These are phyloP conservation scores for Tipula unca DNA, from an alignment of 2,888 invertebrate genomes.

Conservation along the genomic window DNA sequence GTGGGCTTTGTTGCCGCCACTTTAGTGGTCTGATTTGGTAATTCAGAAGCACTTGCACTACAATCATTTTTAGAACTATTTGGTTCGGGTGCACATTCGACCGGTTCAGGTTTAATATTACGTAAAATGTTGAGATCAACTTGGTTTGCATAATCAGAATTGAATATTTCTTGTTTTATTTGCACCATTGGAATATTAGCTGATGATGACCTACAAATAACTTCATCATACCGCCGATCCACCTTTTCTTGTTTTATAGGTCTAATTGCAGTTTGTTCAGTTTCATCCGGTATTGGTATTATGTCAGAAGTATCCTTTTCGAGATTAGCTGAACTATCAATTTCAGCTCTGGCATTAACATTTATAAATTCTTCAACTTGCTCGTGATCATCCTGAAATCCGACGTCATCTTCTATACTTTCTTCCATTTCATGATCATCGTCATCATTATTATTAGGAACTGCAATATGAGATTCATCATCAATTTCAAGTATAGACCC, in stretches of 20 bases:
- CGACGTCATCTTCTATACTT: neutral
- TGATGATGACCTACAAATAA: neutral
- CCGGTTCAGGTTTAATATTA: slow-evolving; percentile 31
- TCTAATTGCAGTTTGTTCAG: neutral
- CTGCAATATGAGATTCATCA: neutral
- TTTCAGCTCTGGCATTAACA: neutral
- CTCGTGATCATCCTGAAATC: neutral
- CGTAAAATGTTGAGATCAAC: slow-evolving; percentile 24
- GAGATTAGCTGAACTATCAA: neutral
- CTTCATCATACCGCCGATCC: neutral
- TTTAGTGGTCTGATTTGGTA: neutral
- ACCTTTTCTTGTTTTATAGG: slow-evolving; percentile 1
- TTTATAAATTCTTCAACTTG: neutral
- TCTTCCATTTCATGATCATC: neutral
- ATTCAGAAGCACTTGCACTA: slow-evolving; percentile 22
- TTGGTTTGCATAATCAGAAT: slow-evolving; percentile 25
- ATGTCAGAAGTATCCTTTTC: neutral
- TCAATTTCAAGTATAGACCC: neutral
- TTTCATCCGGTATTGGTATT: neutral
- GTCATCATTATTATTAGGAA: neutral
- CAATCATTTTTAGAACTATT: neutral
- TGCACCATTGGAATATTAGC: slow-evolving; percentile 16
- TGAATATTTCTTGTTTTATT: slow-evolving; percentile 28
- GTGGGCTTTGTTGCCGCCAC: slow-evolving; percentile 28
- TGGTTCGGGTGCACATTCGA: neutral